Evolutionary conservation across 2,888 invertebrate genomes (phyloP), one percentile per base, ranked within the genome.

Genomic region (Hydrotaea diabolus): DNA sequence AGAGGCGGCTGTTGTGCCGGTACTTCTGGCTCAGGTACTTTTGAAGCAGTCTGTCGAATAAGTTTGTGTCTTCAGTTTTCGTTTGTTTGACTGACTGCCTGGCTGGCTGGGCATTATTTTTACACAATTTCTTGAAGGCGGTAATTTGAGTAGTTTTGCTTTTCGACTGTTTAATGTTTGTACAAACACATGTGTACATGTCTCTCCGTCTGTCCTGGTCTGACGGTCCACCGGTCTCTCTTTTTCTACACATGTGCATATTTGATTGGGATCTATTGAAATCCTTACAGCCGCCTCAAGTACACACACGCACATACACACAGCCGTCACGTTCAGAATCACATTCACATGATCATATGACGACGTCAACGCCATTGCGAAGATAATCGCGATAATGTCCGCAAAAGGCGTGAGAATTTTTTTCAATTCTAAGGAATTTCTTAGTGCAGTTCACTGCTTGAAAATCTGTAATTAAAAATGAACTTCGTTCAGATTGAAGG

Each of bases 91-190:
- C 43, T 43, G 66, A 17, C 57, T 31, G 71, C 2, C 15, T 43
- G 49, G 49, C 1, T n/a, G 43, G 11, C 59, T 19, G 62, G 31
- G 2, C 15, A 49, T 53, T 53, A 36, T 53, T 46, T 49, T 73
- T 23, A 69, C 21, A 66, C 43, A 66, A 43, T 75, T 8, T 72
- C 21, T 39, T 53, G n/a, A 23, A 74, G 46, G 73, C 64, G 81
- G 86, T 86, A 86, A 86, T 85, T 85, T 82, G 86, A 86, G 86
- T 83, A 84, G 85, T 69, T 74, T 69, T 66, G 19, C 9, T 23
- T 26, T 49, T 17, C 9, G 72, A 31, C 31, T 59, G 11, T 75
- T 75, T 62, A 80, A 77, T 83, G 31, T 83, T 69, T 76, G 55
- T 59, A 72, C 53, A 82, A 53, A 66, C 43, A 69, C 53, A 78